These are phyloP conservation scores for Hemibagrus wyckioides DNA, from an alignment of 2,113 vertebrate genomes.

Conservation along the genomic window DNA sequence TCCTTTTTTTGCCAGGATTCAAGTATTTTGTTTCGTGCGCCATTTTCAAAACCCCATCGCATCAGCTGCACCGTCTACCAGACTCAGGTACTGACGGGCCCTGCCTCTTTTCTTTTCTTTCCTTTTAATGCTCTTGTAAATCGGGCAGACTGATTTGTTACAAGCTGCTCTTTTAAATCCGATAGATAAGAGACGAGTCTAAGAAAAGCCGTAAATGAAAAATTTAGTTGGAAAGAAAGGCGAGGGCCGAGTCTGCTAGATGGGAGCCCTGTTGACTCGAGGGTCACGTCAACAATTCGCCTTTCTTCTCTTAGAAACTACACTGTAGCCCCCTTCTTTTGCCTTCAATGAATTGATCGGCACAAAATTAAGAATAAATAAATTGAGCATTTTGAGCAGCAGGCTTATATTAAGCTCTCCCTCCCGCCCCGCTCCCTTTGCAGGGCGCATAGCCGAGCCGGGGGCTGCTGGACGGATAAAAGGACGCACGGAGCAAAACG, in stretches of 20 bases:
- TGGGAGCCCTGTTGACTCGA: constrained; percentile 99
- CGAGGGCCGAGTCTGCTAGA: constrained; percentile 99
- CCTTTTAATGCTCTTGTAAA: constrained; percentile 99
- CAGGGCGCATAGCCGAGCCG: constrained; percentile 93
- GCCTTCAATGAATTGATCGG: constrained; percentile 99
- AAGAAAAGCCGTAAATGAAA: constrained; percentile 99
- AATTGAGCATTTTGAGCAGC: constrained; percentile 99
- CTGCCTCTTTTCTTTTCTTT: constrained; percentile 98
- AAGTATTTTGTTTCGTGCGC: constrained; percentile 99
- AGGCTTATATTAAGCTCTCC: constrained; percentile 90
- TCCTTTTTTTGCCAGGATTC: constrained; percentile 99
- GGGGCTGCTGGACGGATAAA: constrained; percentile 95
- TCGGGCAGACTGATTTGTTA: constrained; percentile 99
- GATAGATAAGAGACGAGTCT: constrained; percentile 99
- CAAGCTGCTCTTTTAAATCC: constrained; percentile 99
- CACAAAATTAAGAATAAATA: constrained; percentile 99
- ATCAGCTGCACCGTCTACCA: constrained; percentile 99
- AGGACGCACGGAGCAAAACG: constrained; percentile 90
- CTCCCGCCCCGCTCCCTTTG: constrained; percentile 48
- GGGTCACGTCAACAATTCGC: constrained; percentile 99
- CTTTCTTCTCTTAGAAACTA: constrained; percentile 98
- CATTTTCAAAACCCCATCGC: constrained; percentile 98
- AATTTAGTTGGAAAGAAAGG: constrained; percentile 99
- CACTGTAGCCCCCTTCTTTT: constrained; percentile 94
- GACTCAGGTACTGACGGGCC: constrained; percentile 99